Evolutionary conservation across 2,797 vertebrate genomes (phyloP), one percentile per base, ranked within the genome.

Genomic region (Coregonus sp.): DNA sequence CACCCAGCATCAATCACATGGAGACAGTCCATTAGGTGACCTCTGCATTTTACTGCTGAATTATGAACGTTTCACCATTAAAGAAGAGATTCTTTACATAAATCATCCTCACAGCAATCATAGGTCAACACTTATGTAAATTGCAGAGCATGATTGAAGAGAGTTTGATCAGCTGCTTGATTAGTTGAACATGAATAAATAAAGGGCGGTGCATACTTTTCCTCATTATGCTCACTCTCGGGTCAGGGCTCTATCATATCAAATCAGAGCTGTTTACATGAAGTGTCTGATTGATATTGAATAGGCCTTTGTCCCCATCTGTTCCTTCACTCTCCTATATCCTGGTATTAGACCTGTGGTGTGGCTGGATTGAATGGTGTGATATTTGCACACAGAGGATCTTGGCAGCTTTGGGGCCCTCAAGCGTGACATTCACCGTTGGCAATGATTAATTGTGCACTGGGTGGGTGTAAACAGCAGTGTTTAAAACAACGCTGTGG

Each of bases 371-470:
- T 63, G 12, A 16, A 33, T 2, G 3, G 61, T 65, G 59, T 9
- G 59, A 68, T 70, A 29, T 77, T 78, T 76, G 18, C 70, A 52
- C 75, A 75, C 65, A n/a, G 63, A 56, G 33, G 31, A 31, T 31
- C 18, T 29, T 35, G 56, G 29, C 6, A 67, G 52, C 52, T 56
- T 56, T n/a, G 31, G 35, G 68, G 70, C 31, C 72, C 61, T 79
- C 75, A 70, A 81, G 74, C 1, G 20, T 82, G 81, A 80, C 80
- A 80, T 86, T 86, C 83, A 69, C 77, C 70, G 0, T 52, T 83
- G 84, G 84, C 83, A 81, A 78, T 90, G 91, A 91, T 91, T 85
- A 84, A 91, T 92, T 79, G 61, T 54, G 75, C 67, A 1, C 9
- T 11, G 40, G 29, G 86, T 84, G n/a, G 72, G 70, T 78, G 77